Evolutionary conservation across 1,140 invertebrate species (phyloP).

Genomic region (Brachionus sp.): DNA sequence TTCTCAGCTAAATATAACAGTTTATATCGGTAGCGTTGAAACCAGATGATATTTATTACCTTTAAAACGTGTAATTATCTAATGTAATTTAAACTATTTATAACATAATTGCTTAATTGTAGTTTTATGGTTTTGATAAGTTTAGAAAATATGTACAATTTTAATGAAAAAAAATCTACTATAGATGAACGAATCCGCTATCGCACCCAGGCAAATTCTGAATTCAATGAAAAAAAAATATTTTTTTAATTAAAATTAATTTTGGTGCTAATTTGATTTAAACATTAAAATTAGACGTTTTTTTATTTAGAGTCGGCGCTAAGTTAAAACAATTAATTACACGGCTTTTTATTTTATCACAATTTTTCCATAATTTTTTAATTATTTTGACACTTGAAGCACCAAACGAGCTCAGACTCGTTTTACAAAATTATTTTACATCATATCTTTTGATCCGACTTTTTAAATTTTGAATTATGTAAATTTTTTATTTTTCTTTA

Average conservation of each 20-base stretch:
- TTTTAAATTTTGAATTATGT: too few species aligned
- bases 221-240: neutral
- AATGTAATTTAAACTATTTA: constrained; percentile 12
- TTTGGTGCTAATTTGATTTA: neutral
- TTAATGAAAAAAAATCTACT: neutral
- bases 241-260: neutral
- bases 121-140: neutral
- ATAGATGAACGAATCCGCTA: neutral
- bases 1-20: neutral
- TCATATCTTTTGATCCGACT: too few species aligned
- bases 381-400: too few species aligned
- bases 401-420: too few species aligned
- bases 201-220: neutral
- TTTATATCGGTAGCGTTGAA: constrained; percentile 6
- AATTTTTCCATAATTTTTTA: too few species aligned
- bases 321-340: neutral
- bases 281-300: neutral
- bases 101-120: neutral
- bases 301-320: neutral
- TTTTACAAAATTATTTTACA: too few species aligned
- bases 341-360: too few species aligned
- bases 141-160: neutral
- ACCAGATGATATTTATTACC: constrained; percentile 3
- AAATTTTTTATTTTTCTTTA: too few species aligned
- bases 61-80: neutral